Conservation (phyloP, 2,113 vertebrate species). For the Engystomops pustulosus region DNA sequence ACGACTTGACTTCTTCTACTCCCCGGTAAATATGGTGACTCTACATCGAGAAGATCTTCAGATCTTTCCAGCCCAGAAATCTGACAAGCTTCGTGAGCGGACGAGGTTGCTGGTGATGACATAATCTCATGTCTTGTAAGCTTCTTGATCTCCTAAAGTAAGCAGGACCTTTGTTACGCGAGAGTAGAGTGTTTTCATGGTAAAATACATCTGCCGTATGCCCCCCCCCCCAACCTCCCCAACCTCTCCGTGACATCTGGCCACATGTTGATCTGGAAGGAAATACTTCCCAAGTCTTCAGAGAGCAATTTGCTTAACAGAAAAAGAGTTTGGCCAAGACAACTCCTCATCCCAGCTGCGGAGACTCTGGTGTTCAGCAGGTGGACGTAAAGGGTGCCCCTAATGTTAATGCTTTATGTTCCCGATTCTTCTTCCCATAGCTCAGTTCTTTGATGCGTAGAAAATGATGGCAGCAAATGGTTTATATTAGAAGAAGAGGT, state of each 20-base stretch:
- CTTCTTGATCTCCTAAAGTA: neutral
- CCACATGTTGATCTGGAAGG: slow-evolving; percentile 54
- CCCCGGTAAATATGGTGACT: no score
- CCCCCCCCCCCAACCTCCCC: no score
- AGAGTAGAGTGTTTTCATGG: slow-evolving; percentile 24
- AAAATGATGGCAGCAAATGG: slow-evolving; percentile 31
- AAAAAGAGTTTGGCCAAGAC: slow-evolving; percentile 30
- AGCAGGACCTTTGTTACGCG: neutral
- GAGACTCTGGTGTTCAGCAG: slow-evolving; percentile 16
- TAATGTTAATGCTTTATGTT: neutral
- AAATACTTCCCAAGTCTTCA: slow-evolving; percentile 48
- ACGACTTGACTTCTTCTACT: no score
- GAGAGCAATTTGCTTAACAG: slow-evolving; percentile 49
- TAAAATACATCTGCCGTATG: slow-evolving; percentile 37
- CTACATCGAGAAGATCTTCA: neutral
- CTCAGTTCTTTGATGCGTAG: slow-evolving; percentile 31
- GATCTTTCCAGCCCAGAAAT: neutral
- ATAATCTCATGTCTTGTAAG: neutral
- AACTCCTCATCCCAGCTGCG: slow-evolving; percentile 50
- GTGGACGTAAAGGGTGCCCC: slow-evolving; percentile 39
- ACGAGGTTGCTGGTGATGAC: neutral
- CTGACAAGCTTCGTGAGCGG: neutral
- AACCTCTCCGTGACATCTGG: slow-evolving; percentile 41
- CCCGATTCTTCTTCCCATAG: slow-evolving; percentile 14
- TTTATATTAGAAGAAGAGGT: slow-evolving; percentile 40